Base-by-base conservation (phyloP, 2,113 vertebrate genomes). In the Cavia porcellus region DNA sequence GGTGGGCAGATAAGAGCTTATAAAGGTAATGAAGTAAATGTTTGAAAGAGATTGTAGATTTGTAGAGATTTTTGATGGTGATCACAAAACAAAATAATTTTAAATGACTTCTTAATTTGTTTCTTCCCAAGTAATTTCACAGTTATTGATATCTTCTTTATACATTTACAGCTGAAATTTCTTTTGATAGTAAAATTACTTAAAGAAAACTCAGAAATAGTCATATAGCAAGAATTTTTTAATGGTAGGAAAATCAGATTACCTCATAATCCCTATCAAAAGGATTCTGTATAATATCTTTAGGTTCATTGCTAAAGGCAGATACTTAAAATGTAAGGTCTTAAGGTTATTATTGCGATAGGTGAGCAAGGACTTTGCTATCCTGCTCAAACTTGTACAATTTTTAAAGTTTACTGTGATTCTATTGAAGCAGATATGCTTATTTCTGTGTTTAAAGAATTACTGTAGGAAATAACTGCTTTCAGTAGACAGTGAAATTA, bases 391-490 rank as follows among this genome's bases (percentile, higher is more conserved):
- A 79, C 75, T 57, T 89, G 25, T 25, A 9, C 1, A 80, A 77
- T 81, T 80, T 80, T 91, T 77, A 61, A 91, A 80, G 50, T 80
- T 94, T 75, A 81, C 72, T 72, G 12, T 92, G n/a, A 74, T 74
- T 92, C 94, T 96, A 35, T 94, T 79, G 85, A 30, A 38, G 79
- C 45, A 1, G 20, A 92, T 15, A n/a, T 86, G 35, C 55, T 82
- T 92, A 88, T 90, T 86, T 66, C 20, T 35, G 17, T 89, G 45
- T 97, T 85, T 95, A 77, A 95, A 89, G 77, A 92, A 90, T 90
- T 66, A 94, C 19, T 79, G 59, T 35, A 80, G 59, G 93, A 95
- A 97, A 79, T 97, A 38, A 90, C 35, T 97, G 74, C 22, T 94
- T 96, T 96, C 95, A 80, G 28, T 77, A 61, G 35, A 74, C 28